Evolutionary conservation across 1,140 invertebrate genomes (phyloP).

Genomic region (Drosophila repletoides): DNA sequence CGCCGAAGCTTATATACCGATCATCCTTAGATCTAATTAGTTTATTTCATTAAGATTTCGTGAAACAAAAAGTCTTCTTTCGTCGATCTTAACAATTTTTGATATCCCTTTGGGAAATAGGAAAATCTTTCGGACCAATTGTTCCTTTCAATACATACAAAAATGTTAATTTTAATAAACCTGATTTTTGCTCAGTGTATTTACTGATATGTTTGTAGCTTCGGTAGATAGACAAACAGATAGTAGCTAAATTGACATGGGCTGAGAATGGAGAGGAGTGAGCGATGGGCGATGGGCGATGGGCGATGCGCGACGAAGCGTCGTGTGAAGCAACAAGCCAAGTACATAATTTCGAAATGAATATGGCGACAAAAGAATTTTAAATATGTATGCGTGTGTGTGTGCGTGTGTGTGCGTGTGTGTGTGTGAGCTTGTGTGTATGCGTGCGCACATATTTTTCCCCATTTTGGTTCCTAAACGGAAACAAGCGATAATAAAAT

Average conservation of each 20-base stretch:
- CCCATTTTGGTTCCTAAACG: constrained; percentile 77
- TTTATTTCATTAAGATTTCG: too few relatives aligned
- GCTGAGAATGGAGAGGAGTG: not conserved
- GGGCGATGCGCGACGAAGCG: constrained; percentile 47
- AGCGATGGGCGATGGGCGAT: not conserved
- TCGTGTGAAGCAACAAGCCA: constrained; percentile 73
- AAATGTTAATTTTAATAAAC: too few relatives aligned
- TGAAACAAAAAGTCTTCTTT: too few relatives aligned
- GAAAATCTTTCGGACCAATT: too few relatives aligned
- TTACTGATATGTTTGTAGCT: too few relatives aligned
- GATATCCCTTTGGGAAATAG: too few relatives aligned
- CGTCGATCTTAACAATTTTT: too few relatives aligned
- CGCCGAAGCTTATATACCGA: too few relatives aligned
- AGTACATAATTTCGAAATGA: constrained; percentile 76
- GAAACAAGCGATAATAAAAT: constrained; percentile 80
- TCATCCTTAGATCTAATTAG: too few relatives aligned
- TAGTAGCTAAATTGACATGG: constrained; percentile 66
- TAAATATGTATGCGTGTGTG: constrained; percentile 57
- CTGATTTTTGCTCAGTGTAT: too few relatives aligned
- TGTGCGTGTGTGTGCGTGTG: constrained; percentile 32
- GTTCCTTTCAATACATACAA: too few relatives aligned
- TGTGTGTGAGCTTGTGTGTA: constrained; percentile 10
- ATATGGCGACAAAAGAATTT: constrained; percentile 75
- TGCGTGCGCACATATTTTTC: constrained; percentile 43
- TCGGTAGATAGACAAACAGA: constrained; percentile 53